phyloP scores from a whole-genome alignment of 2,888 invertebrate species.

The Dastarcus helophoroides region DNA sequence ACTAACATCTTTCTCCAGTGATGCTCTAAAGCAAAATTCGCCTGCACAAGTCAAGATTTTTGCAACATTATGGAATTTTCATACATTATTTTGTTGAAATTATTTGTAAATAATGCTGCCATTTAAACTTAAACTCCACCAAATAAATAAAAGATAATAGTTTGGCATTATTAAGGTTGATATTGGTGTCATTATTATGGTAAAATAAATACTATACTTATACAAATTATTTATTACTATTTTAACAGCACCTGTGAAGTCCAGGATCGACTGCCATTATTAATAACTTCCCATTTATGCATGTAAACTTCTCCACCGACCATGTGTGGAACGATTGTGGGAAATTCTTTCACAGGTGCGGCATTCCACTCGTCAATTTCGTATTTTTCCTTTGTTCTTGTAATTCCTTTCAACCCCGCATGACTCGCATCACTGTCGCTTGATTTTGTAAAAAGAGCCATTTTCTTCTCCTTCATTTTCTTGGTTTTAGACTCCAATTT shows the following conservation, averaged over 20 bases:
- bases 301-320: slow-evolving; percentile 32
- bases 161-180: no score
- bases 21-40: no score
- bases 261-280: slow-evolving; percentile 33
- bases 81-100: no score
- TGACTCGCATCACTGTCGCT: slow-evolving; percentile 20
- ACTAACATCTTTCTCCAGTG: no score
- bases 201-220: no score
- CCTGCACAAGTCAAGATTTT: no score
- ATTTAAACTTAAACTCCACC: no score
- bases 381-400: neutral
- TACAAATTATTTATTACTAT: no score
- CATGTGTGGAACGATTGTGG: slow-evolving; percentile 19
- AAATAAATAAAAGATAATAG: no score
- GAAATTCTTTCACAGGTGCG: slow-evolving; percentile 6
- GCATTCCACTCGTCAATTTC: slow-evolving; percentile 8
- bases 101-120: no score
- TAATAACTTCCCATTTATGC: slow-evolving; percentile 35
- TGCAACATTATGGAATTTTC: no score
- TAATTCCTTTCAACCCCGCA: neutral
- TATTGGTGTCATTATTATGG: no score
- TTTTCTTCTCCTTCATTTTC: slow-evolving; percentile 34
- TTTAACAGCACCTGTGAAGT: slow-evolving; percentile 30
- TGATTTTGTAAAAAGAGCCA: slow-evolving; percentile 22
- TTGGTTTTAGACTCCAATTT: slow-evolving; percentile 35